Percentiles rank a stretch among this genome's conserved stretches.
Evolutionary conservation across 2,888 invertebrate species (phyloP).

Genomic region (Ichneumon xanthorius): DNA sequence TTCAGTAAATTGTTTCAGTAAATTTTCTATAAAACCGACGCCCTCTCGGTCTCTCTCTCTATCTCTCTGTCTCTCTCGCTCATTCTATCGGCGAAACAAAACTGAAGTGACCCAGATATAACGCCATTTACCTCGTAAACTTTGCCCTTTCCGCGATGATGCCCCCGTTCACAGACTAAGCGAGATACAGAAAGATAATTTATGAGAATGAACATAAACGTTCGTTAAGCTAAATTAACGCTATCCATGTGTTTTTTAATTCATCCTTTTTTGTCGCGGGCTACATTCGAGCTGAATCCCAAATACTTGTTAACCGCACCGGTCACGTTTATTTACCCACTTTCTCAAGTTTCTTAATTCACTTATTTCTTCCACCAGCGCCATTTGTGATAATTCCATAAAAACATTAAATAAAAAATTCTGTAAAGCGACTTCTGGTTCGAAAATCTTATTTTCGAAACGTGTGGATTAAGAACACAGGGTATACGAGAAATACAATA

Average conservation of each 20-base stretch:
- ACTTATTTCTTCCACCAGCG: not conserved
- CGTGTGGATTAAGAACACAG: not conserved
- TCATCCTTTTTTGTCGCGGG: not conserved
- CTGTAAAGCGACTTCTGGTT: not conserved
- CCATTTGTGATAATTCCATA: not conserved
- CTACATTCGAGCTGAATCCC: not conserved
- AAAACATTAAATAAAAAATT: not conserved
- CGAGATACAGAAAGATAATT: conserved; percentile 3
- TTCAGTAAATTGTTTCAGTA: not conserved
- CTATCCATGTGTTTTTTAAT: not conserved
- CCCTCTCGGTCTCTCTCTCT: too few species aligned
- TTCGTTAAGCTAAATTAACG: not conserved
- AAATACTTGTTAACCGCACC: not conserved
- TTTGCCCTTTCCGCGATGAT: not conserved
- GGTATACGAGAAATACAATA: too few species aligned
- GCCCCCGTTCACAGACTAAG: not conserved
- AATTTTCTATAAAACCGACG: not conserved
- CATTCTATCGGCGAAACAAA: not conserved
- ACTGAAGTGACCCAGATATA: not conserved
- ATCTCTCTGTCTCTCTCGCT: not conserved
- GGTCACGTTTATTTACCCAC: not conserved
- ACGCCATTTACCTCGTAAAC: not conserved
- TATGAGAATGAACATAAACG: not conserved
- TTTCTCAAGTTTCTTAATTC: not conserved
- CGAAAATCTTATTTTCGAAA: too few species aligned